Base-by-base conservation (phyloP, 2,888 invertebrate genomes). In the Callyntrura guangdongensis region DNA sequence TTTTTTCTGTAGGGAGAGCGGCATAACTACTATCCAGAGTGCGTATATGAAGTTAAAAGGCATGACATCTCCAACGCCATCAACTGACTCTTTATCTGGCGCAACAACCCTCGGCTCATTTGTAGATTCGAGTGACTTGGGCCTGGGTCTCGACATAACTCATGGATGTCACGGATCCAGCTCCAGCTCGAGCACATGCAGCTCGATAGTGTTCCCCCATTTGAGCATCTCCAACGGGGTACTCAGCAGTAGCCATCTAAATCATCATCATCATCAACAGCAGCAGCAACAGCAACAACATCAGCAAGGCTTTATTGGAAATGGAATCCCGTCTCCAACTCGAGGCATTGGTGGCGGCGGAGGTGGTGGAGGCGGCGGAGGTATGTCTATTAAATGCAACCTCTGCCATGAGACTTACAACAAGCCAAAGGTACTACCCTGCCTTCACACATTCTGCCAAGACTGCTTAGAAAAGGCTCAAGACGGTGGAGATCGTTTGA, bases 91-190 rank as follows among this genome's bases (percentile, higher is more conserved):
- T 96, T 96, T 97, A 96, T 97, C 97, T 95, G 97, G 97, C 96
- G 97, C 97, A 96, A 98, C 97, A 96, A 98, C 98, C 95, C 97
- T 98, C 96, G 98, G 98, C 96, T 98, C 98, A 95, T 97, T 97
- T 95, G 96, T 96, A 94, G 97, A 97, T 95, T 97, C 97, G 95
- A 96, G 96, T 95, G 97, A 97, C 95, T 96, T 97, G 47, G 93
- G 92, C 95, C 96, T 97, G 94, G 96, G 96, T 91, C 95, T 96
- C 88, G 95, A 95, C 83, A 84, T 92, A 84, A 84, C 86, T 22
- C 92, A 93, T 89, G 93, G 93, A 49, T 92, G 93, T 97, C 95
- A 98, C 94, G 96, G 97, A 94, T 97, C 97, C 96, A 97, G 97
- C 94, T 98, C 98, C 94, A 98, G 98, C 95, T 98, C 98, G 92